Percentiles rank a stretch among this genome's conserved stretches.
Evolutionary conservation across 2,113 vertebrate species (phyloP).

Genomic region (Aptenodytes patagonicus): DNA sequence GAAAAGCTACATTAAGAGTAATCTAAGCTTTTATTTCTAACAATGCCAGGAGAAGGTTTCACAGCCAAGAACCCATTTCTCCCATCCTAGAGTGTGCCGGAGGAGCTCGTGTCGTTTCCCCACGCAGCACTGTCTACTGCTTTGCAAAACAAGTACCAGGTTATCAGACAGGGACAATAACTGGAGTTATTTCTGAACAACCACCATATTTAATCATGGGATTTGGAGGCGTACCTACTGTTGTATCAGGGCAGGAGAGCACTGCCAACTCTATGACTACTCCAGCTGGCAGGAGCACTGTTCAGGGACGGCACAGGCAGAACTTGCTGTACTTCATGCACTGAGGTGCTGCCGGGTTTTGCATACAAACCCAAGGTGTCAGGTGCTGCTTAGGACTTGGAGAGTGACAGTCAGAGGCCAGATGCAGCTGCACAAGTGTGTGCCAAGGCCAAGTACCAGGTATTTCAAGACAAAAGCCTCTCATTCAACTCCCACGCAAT

Average conservation of each 20-base stretch:
- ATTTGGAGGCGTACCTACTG: neutral
- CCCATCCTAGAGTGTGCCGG: neutral
- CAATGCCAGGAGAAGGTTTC: neutral
- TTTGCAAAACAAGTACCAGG: neutral
- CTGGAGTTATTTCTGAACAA: neutral
- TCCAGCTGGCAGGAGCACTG: neutral
- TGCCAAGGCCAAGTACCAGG: neutral
- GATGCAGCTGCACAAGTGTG: neutral
- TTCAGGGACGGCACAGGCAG: neutral
- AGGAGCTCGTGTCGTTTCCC: neutral
- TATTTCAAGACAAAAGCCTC: neutral
- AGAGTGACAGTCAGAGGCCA: neutral
- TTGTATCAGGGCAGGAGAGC: neutral
- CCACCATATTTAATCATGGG: neutral
- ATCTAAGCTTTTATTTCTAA: constrained; percentile 3
- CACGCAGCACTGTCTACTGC: neutral
- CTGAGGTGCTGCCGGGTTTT: neutral
- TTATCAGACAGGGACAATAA: neutral
- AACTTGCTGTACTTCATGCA: neutral
- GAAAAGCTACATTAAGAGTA: neutral
- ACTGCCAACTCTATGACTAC: neutral
- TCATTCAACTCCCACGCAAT: neutral
- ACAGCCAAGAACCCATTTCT: neutral
- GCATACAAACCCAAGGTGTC: neutral
- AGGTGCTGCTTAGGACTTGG: neutral